A percentile compares a stretch with the other conserved stretches of the same genome.
phyloP scores from a whole-genome alignment of 2,797 vertebrate genomes.

The Phataginus tricuspis region DNA sequence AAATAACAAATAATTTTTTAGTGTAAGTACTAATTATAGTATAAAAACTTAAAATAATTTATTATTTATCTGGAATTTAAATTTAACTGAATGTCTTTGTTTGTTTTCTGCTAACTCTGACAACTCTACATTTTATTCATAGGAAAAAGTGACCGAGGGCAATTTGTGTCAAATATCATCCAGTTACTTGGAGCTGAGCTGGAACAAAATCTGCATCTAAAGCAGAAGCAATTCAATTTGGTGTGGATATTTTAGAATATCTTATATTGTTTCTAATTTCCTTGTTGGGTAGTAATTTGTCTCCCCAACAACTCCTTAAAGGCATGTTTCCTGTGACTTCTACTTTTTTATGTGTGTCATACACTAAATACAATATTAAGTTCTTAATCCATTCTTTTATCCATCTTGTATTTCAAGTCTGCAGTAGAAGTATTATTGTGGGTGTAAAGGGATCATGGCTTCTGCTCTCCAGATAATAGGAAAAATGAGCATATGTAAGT shows the following conservation, averaged over 20 bases:
- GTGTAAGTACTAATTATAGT: neutral
- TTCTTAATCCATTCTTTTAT: neutral
- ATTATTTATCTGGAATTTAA: slow-evolving; percentile 16
- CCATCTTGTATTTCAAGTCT: neutral
- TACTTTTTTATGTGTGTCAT: neutral
- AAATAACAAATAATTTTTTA: neutral
- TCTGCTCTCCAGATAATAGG: neutral
- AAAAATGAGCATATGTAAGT: neutral
- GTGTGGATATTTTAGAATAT: neutral
- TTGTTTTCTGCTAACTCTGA: neutral
- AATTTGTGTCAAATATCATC: neutral
- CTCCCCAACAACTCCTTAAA: neutral
- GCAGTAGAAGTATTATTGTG: neutral
- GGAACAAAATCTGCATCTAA: slow-evolving; percentile 41
- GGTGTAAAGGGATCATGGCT: neutral
- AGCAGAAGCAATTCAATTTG: neutral
- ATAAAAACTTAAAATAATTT: neutral
- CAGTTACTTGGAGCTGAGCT: neutral
- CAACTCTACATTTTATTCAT: neutral
- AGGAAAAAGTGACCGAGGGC: neutral
- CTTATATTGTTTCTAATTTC: neutral
- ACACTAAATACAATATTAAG: neutral
- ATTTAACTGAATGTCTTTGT: neutral
- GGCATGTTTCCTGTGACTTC: neutral
- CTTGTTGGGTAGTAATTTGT: neutral